phyloP scores from a whole-genome alignment of 2,113 vertebrate genomes.

The Lontra canadensis region DNA sequence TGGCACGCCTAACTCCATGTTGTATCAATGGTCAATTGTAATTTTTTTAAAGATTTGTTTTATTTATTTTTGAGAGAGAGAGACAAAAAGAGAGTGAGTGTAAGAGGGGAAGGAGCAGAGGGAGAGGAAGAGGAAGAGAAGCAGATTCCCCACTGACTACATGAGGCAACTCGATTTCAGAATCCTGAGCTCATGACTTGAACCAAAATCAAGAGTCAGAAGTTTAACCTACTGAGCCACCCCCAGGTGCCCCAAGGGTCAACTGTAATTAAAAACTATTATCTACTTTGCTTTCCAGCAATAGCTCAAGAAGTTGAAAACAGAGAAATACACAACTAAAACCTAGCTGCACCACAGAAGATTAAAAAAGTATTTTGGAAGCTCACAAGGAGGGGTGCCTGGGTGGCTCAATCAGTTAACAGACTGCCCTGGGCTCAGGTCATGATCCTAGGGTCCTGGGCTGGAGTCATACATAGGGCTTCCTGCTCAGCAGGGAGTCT shows the following conservation, averaged over 20 bases:
- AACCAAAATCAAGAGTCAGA: not conserved
- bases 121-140: not conserved
- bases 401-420: too few relatives aligned
- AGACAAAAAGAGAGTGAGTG: not conserved
- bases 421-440: too few relatives aligned
- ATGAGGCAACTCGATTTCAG: not conserved
- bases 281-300: not conserved
- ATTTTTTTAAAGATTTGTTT: not conserved
- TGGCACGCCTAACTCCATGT: not conserved
- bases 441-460: too few relatives aligned
- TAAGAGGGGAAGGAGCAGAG: not conserved
- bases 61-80: not conserved
- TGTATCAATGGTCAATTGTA: not conserved
- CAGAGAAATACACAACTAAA: not conserved
- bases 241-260: not conserved
- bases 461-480: too few relatives aligned
- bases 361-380: not conserved
- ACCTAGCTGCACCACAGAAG: not conserved
- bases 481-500: too few relatives aligned
- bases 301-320: not conserved
- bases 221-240: not conserved
- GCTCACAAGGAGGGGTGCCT: not conserved
- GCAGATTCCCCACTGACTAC: not conserved
- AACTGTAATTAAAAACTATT: not conserved
- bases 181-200: not conserved